These are phyloP conservation scores for Stegophylla sp. DNA, from an alignment of 2,888 invertebrate species.

Conservation along the genomic window DNA sequence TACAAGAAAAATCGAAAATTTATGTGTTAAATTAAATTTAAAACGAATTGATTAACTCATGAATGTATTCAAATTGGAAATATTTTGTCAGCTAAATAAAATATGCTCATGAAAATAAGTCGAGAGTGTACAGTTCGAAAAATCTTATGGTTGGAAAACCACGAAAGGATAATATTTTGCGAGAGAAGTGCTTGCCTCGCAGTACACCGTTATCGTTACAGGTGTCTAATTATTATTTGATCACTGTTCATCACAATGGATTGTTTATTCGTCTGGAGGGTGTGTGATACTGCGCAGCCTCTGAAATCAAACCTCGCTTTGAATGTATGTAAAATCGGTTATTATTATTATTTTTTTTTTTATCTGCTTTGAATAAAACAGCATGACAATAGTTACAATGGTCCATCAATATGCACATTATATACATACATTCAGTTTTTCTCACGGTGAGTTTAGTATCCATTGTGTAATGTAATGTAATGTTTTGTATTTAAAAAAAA, in stretches of 20 bases:
- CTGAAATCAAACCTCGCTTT: slow-evolving; percentile 35
- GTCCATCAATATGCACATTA: slow-evolving; percentile 51
- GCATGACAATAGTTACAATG: slow-evolving; percentile 53
- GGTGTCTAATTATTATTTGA: too few relatives aligned
- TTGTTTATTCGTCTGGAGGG: slow-evolving; percentile 35
- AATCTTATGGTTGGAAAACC: too few relatives aligned
- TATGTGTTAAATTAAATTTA: too few relatives aligned
- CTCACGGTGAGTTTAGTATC: slow-evolving; percentile 46
- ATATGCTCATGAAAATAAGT: too few relatives aligned
- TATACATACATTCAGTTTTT: slow-evolving; percentile 29
- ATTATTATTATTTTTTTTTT: slow-evolving; percentile 10
- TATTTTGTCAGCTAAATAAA: too few relatives aligned
- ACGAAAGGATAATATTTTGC: too few relatives aligned
- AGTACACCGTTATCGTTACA: too few relatives aligned
- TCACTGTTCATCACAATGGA: background rate
- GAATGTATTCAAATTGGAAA: too few relatives aligned
- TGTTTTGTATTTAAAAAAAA: slow-evolving; percentile 28
- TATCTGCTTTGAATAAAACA: slow-evolving; percentile 48
- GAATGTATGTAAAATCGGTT: slow-evolving; percentile 34
- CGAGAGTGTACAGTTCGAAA: too few relatives aligned
- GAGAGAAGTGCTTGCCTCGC: too few relatives aligned
- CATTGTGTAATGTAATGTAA: slow-evolving; percentile 44
- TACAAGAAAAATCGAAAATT: too few relatives aligned
- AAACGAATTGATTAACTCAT: too few relatives aligned
- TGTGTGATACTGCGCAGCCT: slow-evolving; percentile 20